A percentile compares a stretch with the other conserved stretches of the same genome.
These are phyloP conservation scores for Corvus moneduloides DNA, from an alignment of 2,113 vertebrate genomes.

Conservation along the genomic window DNA sequence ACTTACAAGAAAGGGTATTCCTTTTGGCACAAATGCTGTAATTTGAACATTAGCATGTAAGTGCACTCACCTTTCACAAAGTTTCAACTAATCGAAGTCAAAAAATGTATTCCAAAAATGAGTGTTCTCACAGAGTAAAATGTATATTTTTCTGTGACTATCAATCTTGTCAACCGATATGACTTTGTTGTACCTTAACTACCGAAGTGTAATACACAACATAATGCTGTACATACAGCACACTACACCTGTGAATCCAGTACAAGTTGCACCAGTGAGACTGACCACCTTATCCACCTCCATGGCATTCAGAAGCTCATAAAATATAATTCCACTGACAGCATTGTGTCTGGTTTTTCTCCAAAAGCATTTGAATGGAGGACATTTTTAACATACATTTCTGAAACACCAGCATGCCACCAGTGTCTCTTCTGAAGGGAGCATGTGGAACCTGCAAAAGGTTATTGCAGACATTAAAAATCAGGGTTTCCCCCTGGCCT, in stretches of 20 bases:
- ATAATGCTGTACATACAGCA: neutral
- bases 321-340: neutral
- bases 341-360: neutral
- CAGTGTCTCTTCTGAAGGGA: neutral
- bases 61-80: neutral
- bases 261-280: neutral
- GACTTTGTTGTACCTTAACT: neutral
- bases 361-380: neutral
- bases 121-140: neutral
- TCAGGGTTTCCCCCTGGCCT: neutral
- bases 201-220: neutral
- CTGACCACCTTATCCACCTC: no score
- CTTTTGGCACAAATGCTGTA: neutral
- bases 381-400: neutral
- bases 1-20: neutral
- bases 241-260: neutral
- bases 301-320: neutral
- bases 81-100: neutral
- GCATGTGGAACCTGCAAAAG: neutral
- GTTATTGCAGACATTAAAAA: neutral
- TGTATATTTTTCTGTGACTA: fast-evolving
- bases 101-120: neutral
- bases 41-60: neutral
- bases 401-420: neutral
- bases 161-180: neutral